Evolutionary conservation across 1,140 invertebrate genomes (phyloP).

Genomic region (Sesamia nonagrioides): DNA sequence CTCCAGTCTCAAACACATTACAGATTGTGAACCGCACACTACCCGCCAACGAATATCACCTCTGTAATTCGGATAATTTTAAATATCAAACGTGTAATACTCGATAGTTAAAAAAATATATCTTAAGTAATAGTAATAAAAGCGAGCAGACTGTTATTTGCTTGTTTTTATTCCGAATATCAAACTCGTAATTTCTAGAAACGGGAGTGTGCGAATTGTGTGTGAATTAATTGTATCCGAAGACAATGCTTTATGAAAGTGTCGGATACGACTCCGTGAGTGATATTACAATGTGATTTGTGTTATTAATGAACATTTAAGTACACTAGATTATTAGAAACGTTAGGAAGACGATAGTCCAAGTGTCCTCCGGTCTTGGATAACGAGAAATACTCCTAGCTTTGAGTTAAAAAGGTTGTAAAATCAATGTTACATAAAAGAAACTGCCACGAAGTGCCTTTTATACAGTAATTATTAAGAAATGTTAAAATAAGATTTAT

Average conservation of each 20-base stretch:
- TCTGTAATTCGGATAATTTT: slow-evolving; percentile 15
- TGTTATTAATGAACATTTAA: slow-evolving; percentile 81
- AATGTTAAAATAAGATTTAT: slow-evolving; percentile 61
- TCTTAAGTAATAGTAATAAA: slow-evolving; percentile 54
- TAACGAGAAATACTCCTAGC: slow-evolving; percentile 72
- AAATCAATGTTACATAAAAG: slow-evolving; percentile 74
- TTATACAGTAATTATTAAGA: slow-evolving; percentile 70
- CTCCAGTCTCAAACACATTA: slow-evolving; percentile 36
- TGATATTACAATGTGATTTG: slow-evolving; percentile 87
- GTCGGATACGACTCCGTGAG: slow-evolving; percentile 79
- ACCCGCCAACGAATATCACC: slow-evolving; percentile 31
- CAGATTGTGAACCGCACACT: slow-evolving; percentile 40
- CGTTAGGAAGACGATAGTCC: slow-evolving; percentile 39
- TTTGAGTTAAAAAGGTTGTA: slow-evolving; percentile 77
- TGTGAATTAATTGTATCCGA: slow-evolving; percentile 75
- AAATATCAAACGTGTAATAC: slow-evolving; percentile 26
- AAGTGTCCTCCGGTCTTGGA: slow-evolving; percentile 31
- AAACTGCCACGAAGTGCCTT: slow-evolving; percentile 86
- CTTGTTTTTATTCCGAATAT: slow-evolving; percentile 66
- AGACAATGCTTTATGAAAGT: slow-evolving; percentile 70
- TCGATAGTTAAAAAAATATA: slow-evolving; percentile 28
- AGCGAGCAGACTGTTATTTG: slow-evolving; percentile 60
- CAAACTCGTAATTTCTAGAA: slow-evolving; percentile 60
- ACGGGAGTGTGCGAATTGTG: slow-evolving; percentile 66
- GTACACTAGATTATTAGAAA: slow-evolving; percentile 74